phyloP scores from a whole-genome alignment of 2,797 vertebrate species.

The Spinus olivaceus region DNA sequence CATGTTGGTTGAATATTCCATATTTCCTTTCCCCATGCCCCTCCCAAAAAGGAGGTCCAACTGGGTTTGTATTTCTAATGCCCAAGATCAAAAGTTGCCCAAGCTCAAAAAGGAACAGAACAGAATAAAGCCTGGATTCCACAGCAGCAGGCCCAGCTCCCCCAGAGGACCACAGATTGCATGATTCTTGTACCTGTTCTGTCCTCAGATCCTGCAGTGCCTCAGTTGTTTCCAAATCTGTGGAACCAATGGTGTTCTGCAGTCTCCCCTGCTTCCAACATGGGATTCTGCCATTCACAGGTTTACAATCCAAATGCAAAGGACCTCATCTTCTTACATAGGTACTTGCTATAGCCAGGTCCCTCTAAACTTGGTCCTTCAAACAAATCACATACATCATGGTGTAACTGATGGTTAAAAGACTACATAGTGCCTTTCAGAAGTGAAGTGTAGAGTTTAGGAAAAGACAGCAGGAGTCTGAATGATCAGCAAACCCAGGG shows the following conservation, averaged over 20 bases:
- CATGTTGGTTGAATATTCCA: neutral
- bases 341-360: neutral
- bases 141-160: neutral
- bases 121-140: neutral
- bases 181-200: neutral
- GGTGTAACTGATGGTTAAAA: neutral
- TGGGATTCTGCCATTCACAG: neutral
- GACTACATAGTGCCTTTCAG: neutral
- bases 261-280: neutral
- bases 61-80: neutral
- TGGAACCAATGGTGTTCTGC: neutral
- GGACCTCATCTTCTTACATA: neutral
- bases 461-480: neutral
- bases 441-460: neutral
- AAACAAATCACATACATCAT: neutral
- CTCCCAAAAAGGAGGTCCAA: neutral
- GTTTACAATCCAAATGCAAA: neutral
- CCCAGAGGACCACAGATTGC: neutral
- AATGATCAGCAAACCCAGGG: neutral
- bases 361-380: neutral
- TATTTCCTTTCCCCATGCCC: fast-evolving
- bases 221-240: neutral
- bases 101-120: neutral
- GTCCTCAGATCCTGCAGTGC: neutral
- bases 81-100: neutral